Base-by-base conservation (phyloP, 92 coral and sea anemone species). In the Umimayanthus chanpuru region DNA sequence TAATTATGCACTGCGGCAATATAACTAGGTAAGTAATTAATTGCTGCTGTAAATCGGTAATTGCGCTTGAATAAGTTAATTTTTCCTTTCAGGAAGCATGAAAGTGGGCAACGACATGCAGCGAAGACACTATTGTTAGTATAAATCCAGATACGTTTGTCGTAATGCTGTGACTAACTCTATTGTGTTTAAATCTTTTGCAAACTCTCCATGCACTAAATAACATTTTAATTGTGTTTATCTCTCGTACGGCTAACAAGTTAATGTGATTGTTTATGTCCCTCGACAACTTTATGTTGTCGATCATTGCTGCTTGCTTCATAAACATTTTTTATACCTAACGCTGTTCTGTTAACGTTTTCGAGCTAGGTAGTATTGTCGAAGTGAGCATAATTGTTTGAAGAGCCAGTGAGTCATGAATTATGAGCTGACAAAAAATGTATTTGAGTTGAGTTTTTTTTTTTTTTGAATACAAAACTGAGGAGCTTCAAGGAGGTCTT, bases 71-170 rank as follows among this genome's bases (percentile, higher is more conserved):
- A 66, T 64, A 56, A 85, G 73, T 29, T 77, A 58, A 70, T 93
- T 86, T 85, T 43, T 86, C 26, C 89, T 93, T 94, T 85, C 92
- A 94, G 98, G 98, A 47, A 83, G 96, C 73, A 92, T 94, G 88
- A 93, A 88, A 88, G 91, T 87, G 87, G 98, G 92, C 81, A 95
- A 94, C 41, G 89, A 93, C 82, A 77, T 89, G 88, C 92, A 91
- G 25, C 90, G 94, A 92, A 90, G 93, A 85, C 96, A 94, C 82
- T 93, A 91, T 77, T 94, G 98, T 94, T 79, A 92, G 98, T 94
- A 79, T 44, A 43, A 38, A 28, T 80, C 80, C 49, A 26, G 16
- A 91, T 82, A 76, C 18, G 21, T 18, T 25, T 81, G n/a, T 81
- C 14, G 21, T n/a, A 81, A 64, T 81, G 32, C 75, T 64, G 32